Base-by-base conservation (phyloP, 2,113 vertebrate species). In the Erinaceus europaeus region DNA sequence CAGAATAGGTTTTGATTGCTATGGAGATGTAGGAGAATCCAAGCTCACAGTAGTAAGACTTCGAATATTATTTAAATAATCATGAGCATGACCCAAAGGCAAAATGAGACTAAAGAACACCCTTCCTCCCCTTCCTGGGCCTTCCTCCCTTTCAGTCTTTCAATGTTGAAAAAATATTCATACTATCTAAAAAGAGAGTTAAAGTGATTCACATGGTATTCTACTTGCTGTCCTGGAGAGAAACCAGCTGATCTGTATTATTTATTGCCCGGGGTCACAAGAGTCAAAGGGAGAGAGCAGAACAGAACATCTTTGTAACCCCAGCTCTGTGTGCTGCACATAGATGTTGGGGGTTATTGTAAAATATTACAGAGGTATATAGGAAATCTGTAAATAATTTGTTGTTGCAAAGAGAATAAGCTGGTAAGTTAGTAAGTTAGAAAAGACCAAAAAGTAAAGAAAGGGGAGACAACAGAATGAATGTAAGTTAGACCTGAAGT, bases 11-110 rank as follows among this genome's bases (percentile, higher is more conserved):
- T 40, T 50, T 18, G 4, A 38, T 36, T 94, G 25, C 59, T 79
- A 67, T 67, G 53, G 36, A 88, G 61, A 72, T 34, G 2, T 8
- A 75, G 62, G 4, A 38, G 34, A 61, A 90, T 90, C 86, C 40
- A 59, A 76, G 14, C 12, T 87, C 48, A 42, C n/a, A n/a, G n/a
- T 15, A 59, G 12, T 55, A 42, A 64, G 40, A 10, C 67, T 79
- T 85, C 46, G 81, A 62, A 83, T 89, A 83, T 29, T 86, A 86
- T 83, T 82, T 65, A 88, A 85, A 34, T 78, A 82, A 92, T 90
- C 68, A 64, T 4, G 6, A 21, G n/a, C 20, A 89, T 40, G 52
- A 81, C 12, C 50, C 40, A 44, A 84, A 91, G 29, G 57, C 74
- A 89, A 91, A 93, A 77, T 36, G 14, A 73, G 89, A 67, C 46